phyloP scores from a whole-genome alignment of 2,888 invertebrate species.

The Marronus borbonicus region DNA sequence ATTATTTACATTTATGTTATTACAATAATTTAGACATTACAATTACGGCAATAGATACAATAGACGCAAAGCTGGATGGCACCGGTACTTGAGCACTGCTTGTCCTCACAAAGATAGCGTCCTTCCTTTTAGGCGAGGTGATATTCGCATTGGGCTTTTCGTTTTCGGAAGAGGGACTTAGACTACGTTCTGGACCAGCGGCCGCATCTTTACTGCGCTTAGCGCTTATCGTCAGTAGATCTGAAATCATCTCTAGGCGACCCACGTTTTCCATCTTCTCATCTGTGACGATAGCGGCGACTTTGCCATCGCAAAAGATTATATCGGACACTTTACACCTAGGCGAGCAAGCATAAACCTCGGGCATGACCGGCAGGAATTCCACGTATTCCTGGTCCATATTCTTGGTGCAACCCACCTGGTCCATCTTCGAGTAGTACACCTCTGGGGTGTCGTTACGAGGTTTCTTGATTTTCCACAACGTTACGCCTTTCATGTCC shows the following conservation, averaged over 20 bases:
- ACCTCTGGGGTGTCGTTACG: neutral
- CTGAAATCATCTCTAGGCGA: neutral
- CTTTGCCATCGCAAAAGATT: neutral
- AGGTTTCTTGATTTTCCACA: neutral
- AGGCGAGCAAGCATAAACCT: neutral
- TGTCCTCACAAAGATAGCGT: too few relatives aligned
- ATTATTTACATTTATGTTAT: too few relatives aligned
- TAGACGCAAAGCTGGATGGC: too few relatives aligned
- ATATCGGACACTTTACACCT: neutral
- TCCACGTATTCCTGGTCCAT: neutral
- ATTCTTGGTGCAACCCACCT: neutral
- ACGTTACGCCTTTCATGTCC: too few relatives aligned
- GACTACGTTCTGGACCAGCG: too few relatives aligned
- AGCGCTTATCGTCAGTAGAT: neutral
- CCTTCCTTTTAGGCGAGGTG: too few relatives aligned
- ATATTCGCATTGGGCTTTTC: too few relatives aligned
- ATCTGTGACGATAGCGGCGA: neutral
- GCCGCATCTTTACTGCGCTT: too few relatives aligned
- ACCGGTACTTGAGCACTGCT: too few relatives aligned
- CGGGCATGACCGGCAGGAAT: neutral
- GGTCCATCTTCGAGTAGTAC: neutral
- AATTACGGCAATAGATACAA: too few relatives aligned
- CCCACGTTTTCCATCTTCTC: neutral
- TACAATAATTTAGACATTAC: too few relatives aligned
- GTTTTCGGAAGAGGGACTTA: too few relatives aligned